Base-by-base conservation (phyloP, 2,888 invertebrate genomes). In the Lasioglossum malachurum region DNA sequence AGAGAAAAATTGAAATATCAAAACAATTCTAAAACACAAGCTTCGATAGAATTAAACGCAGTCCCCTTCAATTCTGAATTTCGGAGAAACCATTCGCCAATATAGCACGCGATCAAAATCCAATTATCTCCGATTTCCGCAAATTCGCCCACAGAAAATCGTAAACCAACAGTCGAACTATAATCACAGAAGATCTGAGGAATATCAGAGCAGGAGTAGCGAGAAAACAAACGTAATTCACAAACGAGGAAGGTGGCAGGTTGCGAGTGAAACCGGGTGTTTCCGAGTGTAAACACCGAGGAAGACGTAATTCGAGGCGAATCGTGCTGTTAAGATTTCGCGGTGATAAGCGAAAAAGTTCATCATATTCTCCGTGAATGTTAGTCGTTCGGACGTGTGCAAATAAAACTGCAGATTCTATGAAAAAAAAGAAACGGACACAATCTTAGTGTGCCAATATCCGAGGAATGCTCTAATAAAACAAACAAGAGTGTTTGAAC, bases 211-310 rank as follows among this genome's bases (percentile, higher is more conserved):
- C n/a, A 27, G 64, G 16, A 64, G 64, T 16, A 31, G 16, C 64
- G 5, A 1, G 14, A 27, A 64, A 64, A 64, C 64, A 64, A 64
- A 64, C 64, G 16, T 16, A 31, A 31, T 31, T 64, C 27, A 5
- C 64, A 16, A 64, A 27, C 64, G 31, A 64, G 64, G 64, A 64
- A 64, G 16, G 64, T 16, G 64, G 31, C 64, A 16, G 31, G 64
- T 31, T 31, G 16, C 64, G 64, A 64, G 64, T 64, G 27, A 31
- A 64, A 64, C 64, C 64, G 64, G 64, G 27, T 64, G 64, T 64
- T 64, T 14, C 64, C 0, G 14, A 16, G 16, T 31, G 64, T 64
- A 64, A 64, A 64, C 16, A 64, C 31, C 31, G 27, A 5, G 5
- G 60, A 64, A 64, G 14, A 14, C 60, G 64, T 64, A 64, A 64